Evolutionary conservation across 2,888 invertebrate genomes (phyloP).

Genomic region (Drosophila parthenogenetica): DNA sequence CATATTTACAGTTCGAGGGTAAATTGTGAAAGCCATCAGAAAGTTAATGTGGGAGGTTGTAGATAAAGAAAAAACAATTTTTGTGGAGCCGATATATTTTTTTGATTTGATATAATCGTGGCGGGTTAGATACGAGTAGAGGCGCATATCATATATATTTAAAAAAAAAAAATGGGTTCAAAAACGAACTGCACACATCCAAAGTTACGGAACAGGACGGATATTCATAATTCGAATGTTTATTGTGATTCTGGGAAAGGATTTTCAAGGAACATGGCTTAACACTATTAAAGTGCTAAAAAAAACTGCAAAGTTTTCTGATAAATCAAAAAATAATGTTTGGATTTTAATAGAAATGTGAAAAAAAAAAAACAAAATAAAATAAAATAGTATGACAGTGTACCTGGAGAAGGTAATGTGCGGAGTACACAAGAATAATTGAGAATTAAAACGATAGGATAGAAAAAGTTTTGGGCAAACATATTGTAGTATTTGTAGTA

Average conservation of each 20-base stretch:
- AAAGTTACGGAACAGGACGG: conserved; percentile 57
- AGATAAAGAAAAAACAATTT: conserved; percentile 38
- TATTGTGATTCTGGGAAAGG: conserved; percentile 10
- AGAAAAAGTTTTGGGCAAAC: conserved; percentile 35
- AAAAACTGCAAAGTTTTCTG: conserved; percentile 36
- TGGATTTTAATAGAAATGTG: conserved; percentile 5
- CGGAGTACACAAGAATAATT: conserved; percentile 34
- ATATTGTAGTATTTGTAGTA: conserved; percentile 17
- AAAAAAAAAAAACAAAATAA: background rate
- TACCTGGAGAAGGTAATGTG: conserved; percentile 38
- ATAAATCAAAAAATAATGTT: conserved; percentile 29
- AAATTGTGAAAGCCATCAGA: conserved; percentile 69
- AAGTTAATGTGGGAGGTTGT: conserved; percentile 39
- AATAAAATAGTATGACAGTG: conserved; percentile 25
- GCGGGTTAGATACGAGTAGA: conserved; percentile 54
- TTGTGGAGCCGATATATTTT: conserved; percentile 30
- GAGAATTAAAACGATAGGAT: conserved; percentile 19
- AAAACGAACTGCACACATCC: conserved; percentile 66
- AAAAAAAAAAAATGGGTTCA: conserved; percentile 64
- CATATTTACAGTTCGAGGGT: conserved; percentile 82
- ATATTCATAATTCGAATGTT: conserved; percentile 26
- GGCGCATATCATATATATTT: conserved; percentile 68
- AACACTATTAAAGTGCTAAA: conserved; percentile 49
- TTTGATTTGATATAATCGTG: conserved; percentile 26
- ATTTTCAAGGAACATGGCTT: conserved; percentile 20